Conservation (phyloP, 2,888 invertebrate genomes). For the Lucinisca nassula region DNA sequence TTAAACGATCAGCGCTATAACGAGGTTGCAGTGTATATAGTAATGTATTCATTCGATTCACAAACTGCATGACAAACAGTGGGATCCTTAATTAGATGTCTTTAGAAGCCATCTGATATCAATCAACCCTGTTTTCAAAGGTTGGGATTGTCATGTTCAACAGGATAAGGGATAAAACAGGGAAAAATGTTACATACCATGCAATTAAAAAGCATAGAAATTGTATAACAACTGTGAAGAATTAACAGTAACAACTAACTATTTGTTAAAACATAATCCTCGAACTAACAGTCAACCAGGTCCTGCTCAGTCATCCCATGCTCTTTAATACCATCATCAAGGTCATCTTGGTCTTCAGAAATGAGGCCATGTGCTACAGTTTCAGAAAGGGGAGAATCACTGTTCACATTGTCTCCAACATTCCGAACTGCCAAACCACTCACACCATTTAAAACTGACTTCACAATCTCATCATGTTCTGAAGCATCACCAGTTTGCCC, state of each 20-base stretch:
- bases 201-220: no score
- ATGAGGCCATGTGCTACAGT: neutral
- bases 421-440: neutral
- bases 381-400: neutral
- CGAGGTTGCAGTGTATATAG: no score
- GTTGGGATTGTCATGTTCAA: no score
- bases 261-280: constrained; percentile 9
- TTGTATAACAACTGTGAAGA: neutral
- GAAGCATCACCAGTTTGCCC: neutral
- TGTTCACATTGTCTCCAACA: neutral
- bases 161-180: no score
- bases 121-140: no score
- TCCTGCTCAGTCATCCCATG: neutral
- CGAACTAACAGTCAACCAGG: neutral
- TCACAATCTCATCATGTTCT: neutral
- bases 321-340: neutral
- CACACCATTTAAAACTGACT: neutral
- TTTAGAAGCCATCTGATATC: no score
- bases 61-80: no score
- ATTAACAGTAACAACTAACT: constrained; percentile 12
- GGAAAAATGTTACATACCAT: no score
- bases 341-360: neutral
- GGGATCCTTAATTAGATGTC: no score
- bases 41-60: no score
- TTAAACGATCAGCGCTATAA: no score